These are phyloP conservation scores for Naja naja DNA, from an alignment of 2,113 vertebrate species.

Conservation along the genomic window DNA sequence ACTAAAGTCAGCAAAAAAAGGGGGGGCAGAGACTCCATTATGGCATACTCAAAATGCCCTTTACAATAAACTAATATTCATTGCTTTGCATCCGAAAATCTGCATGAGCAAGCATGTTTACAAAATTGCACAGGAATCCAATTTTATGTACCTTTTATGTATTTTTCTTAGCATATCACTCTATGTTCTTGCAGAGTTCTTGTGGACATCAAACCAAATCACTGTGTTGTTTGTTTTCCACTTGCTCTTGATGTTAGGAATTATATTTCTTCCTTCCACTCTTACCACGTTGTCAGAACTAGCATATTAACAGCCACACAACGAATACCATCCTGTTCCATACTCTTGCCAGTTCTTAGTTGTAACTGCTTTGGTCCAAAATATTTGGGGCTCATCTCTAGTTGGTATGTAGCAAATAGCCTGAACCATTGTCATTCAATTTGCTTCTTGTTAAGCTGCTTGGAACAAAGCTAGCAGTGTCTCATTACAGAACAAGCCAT, in stretches of 20 bases:
- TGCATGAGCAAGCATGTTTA: background rate
- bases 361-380: constrained; percentile 11
- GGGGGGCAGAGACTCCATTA: background rate
- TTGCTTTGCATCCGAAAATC: background rate
- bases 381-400: background rate
- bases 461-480: background rate
- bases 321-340: background rate
- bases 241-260: background rate
- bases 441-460: constrained; percentile 7
- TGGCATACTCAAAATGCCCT: background rate
- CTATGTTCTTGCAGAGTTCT: background rate
- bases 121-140: background rate
- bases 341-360: background rate
- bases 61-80: background rate
- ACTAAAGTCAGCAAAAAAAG: background rate
- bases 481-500: background rate
- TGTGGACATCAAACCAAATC: background rate
- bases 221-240: background rate
- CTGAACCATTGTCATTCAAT: constrained; percentile 30
- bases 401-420: background rate
- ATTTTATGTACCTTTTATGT: background rate
- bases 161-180: background rate
- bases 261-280: background rate
- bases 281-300: background rate
- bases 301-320: background rate